Conservation (phyloP, 2,888 invertebrate genomes). For the Drosophila austrosaltans region DNA sequence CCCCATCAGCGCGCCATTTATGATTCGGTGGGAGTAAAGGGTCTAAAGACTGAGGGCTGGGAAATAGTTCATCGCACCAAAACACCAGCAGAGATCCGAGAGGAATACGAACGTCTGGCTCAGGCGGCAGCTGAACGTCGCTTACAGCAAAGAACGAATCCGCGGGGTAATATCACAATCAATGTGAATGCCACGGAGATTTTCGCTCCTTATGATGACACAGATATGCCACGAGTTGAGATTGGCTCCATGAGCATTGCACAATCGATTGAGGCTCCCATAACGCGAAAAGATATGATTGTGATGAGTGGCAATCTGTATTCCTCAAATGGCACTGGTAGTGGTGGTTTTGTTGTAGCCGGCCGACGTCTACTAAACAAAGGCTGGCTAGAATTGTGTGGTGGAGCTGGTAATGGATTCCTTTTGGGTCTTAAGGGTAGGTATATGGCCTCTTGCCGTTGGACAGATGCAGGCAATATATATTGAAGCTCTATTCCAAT, state of each 20-base stretch:
- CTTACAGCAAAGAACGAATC: slow-evolving; percentile 95
- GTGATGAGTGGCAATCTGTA: slow-evolving; percentile 92
- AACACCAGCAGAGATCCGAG: slow-evolving; percentile 97
- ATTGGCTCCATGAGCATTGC: slow-evolving; percentile 96
- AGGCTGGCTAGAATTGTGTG: slow-evolving; percentile 94
- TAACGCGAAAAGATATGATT: slow-evolving; percentile 93
- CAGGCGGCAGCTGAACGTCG: slow-evolving; percentile 93
- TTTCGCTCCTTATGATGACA: slow-evolving; percentile 92
- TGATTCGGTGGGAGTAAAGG: slow-evolving; percentile 93
- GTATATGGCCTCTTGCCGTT: background rate
- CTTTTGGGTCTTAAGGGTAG: slow-evolving; percentile 88
- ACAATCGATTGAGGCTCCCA: slow-evolving; percentile 96
- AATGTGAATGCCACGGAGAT: slow-evolving; percentile 96
- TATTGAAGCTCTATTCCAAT: background rate
- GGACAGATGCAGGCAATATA: background rate
- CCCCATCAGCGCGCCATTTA: slow-evolving; percentile 97
- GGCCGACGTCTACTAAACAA: slow-evolving; percentile 91
- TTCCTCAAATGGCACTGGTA: slow-evolving; percentile 94
- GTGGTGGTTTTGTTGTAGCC: slow-evolving; percentile 88
- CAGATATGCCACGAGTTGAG: slow-evolving; percentile 90
- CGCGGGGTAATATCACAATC: slow-evolving; percentile 93
- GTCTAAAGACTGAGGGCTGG: slow-evolving; percentile 97
- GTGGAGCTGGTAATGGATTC: slow-evolving; percentile 94
- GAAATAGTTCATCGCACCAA: slow-evolving; percentile 95
- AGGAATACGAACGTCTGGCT: slow-evolving; percentile 96